Base-by-base conservation (phyloP, 2,797 vertebrate genomes). In the Perdix hodgsoniae region DNA sequence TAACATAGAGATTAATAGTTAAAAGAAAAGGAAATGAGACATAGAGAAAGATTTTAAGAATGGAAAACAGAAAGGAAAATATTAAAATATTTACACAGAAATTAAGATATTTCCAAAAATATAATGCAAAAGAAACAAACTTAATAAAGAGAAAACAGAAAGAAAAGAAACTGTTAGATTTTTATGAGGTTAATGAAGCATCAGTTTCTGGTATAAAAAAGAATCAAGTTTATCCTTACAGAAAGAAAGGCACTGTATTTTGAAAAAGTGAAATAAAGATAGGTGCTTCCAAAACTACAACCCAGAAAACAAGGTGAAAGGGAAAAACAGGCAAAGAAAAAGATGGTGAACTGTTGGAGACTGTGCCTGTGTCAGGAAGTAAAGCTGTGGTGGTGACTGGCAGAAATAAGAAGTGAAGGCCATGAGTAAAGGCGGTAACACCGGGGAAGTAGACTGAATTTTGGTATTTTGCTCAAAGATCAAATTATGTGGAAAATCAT, bases 291-390 rank as follows among this genome's bases (percentile, higher is more conserved):
- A 71, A 77, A 74, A 74, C 42, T 17, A 39, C 35, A 69, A 69
- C 5, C 2, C 11, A 77, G 2, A 5, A 40, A 70, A 72, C 8
- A 33, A 37, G 1, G 1, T 27, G 21, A 47, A 37, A 65, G 3
- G 4, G 2, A 57, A 90, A 72, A 66, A 3, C 2, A 45, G 66
- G 4, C 2, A 47, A 31, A 77, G 31, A 11, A 47, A 2, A 11
- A 81, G 15, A 37, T 14, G 19, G 7, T 56, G 27, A 84, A 52
- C 4, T 39, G 2, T 4, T 67, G 9, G 14, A 74, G 74, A 2
- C 3, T 61, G 19, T 69, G 7, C 3, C 23, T 1, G 0, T 16
- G 7, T 21, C 12, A 65, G 21, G 56, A 14, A 61, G 10, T 47
- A 66, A 72, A 52, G 15, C 23, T 42, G 5, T 26, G 31, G 5